Conservation (phyloP, 2,797 vertebrate genomes). For the Chaenodraco wilsoni region DNA sequence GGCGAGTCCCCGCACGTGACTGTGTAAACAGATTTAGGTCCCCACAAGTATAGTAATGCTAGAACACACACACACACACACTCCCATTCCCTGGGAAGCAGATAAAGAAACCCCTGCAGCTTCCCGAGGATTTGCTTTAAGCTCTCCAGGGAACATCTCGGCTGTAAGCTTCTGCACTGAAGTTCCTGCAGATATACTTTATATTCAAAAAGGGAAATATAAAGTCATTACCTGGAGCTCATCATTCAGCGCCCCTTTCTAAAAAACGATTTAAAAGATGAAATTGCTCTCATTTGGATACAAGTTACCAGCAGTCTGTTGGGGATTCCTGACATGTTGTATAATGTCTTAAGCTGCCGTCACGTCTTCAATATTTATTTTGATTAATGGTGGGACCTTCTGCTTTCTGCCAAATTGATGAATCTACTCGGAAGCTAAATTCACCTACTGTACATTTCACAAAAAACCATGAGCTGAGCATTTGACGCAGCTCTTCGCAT, state of each 20-base stretch:
- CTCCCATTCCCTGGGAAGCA: constrained; percentile 17
- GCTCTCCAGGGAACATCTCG: constrained; percentile 17
- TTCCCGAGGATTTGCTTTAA: constrained; percentile 37
- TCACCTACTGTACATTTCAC: not conserved
- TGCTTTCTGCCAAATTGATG: not conserved
- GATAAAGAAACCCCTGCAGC: constrained; percentile 50
- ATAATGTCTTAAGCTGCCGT: not conserved
- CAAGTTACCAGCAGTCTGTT: not conserved
- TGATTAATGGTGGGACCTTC: not conserved
- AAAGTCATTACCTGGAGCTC: not conserved
- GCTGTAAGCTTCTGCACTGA: constrained; percentile 12
- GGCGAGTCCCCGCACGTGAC: no score
- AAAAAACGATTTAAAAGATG: not conserved
- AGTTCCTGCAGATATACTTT: constrained; percentile 10
- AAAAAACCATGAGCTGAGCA: not conserved
- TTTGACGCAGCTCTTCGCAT: not conserved
- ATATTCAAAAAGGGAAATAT: not conserved
- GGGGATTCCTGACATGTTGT: not conserved
- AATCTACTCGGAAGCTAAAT: not conserved
- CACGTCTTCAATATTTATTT: not conserved
- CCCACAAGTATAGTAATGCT: no score
- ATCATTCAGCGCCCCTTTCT: not conserved
- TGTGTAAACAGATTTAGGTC: no score
- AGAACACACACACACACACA: not conserved
- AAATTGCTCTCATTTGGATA: not conserved